Percentiles rank a stretch among this genome's conserved stretches.
These are phyloP conservation scores for Leptatherina wallacei DNA, from an alignment of 2,797 vertebrate species.

Conservation along the genomic window DNA sequence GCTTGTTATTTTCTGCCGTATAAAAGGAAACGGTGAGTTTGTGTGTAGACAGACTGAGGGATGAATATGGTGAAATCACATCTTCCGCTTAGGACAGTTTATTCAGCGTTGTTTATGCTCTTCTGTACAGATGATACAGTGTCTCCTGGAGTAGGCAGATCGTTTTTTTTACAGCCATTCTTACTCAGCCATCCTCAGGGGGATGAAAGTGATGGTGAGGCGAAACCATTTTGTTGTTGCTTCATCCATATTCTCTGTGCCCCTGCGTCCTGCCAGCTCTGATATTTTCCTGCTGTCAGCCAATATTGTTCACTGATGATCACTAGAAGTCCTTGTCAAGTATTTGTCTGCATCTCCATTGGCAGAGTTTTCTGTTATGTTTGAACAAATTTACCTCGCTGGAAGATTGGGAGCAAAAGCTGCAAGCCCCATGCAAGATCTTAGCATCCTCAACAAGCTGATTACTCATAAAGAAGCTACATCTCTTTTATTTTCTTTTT, in stretches of 20 bases:
- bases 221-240: slow-evolving; percentile 76
- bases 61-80: slow-evolving; percentile 54
- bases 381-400: slow-evolving; percentile 22
- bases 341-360: slow-evolving; percentile 21
- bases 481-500: background rate
- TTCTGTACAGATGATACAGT: slow-evolving; percentile 64
- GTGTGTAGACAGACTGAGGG: slow-evolving; percentile 28
- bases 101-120: slow-evolving; percentile 73
- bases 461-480: background rate
- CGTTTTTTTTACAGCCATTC: slow-evolving; percentile 67
- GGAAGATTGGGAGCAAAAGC: background rate
- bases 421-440: background rate
- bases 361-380: slow-evolving; percentile 20
- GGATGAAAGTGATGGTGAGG: slow-evolving; percentile 72
- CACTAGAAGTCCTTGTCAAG: slow-evolving; percentile 62
- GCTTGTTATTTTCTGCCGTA: slow-evolving; percentile 4
- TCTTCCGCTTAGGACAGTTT: slow-evolving; percentile 63
- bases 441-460: background rate
- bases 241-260: slow-evolving; percentile 74
- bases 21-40: slow-evolving; percentile 12
- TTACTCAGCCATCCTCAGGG: slow-evolving; percentile 63
- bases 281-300: slow-evolving; percentile 65
- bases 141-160: slow-evolving; percentile 58
- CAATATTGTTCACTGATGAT: slow-evolving; percentile 64
- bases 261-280: slow-evolving; percentile 49